These are phyloP conservation scores for Drosophila birchii DNA, from an alignment of 2,888 invertebrate genomes.

Conservation along the genomic window DNA sequence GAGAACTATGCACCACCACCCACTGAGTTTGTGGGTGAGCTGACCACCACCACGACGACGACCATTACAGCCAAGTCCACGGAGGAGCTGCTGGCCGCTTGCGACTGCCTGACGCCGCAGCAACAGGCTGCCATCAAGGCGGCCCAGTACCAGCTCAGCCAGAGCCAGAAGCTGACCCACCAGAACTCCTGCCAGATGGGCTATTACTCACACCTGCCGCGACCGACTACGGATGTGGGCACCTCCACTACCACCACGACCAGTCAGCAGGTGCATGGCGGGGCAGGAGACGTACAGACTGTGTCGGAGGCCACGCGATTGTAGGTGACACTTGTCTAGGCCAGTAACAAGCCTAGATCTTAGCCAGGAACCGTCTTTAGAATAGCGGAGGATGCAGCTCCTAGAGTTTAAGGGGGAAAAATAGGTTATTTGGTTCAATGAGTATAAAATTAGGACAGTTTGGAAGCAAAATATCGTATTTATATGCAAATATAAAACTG, in stretches of 20 bases:
- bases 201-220: conserved; percentile 84
- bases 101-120: conserved; percentile 79
- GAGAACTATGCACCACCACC: conserved; percentile 85
- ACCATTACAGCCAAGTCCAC: conserved; percentile 91
- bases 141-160: conserved; percentile 77
- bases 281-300: conserved; percentile 84
- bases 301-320: conserved; percentile 90
- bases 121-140: conserved; percentile 80
- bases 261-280: conserved; percentile 49
- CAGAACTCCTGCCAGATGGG: conserved; percentile 83
- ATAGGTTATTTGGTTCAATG: not conserved
- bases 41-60: conserved; percentile 86
- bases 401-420: not conserved
- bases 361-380: conserved; percentile 28
- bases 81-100: conserved; percentile 88
- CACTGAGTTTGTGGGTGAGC: conserved; percentile 85
- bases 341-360: not conserved
- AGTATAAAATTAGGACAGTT: not conserved
- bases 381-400: conserved; percentile 27
- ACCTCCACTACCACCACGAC: conserved; percentile 70
- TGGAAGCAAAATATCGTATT: not conserved
- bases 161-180: conserved; percentile 79
- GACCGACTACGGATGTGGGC: conserved; percentile 80
- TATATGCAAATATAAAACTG: not conserved
- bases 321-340: conserved; percentile 84